phyloP scores from a whole-genome alignment of 1,140 invertebrate genomes.

The Megalopta genalis region DNA sequence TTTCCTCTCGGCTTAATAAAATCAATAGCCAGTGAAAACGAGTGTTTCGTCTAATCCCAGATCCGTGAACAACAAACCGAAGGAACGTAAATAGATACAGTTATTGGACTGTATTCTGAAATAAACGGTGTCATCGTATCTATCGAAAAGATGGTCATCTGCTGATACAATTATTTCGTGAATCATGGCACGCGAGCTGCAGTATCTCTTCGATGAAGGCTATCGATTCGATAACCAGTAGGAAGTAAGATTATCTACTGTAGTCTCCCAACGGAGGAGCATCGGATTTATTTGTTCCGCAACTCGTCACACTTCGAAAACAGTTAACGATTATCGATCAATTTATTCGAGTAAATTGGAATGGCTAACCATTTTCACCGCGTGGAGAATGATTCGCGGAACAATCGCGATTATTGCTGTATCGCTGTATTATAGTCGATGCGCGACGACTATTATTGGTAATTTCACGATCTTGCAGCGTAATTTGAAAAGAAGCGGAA shows the following conservation, averaged over 20 bases:
- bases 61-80: no score
- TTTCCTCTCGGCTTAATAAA: no score
- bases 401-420: background rate
- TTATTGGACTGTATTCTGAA: background rate
- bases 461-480: background rate
- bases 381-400: no score
- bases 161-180: slow-evolving; percentile 21
- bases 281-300: slow-evolving; percentile 15
- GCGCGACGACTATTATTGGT: background rate
- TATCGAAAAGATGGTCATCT: background rate
- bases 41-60: no score
- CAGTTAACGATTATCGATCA: slow-evolving; percentile 1
- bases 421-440: background rate
- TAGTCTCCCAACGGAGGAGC: background rate
- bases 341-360: no score
- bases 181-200: background rate
- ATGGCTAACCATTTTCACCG: no score
- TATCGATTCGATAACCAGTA: slow-evolving; percentile 29
- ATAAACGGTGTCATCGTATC: no score
- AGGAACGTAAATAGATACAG: no score
- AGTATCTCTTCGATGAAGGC: slow-evolving; percentile 28
- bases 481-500: background rate
- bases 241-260: background rate
- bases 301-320: background rate
- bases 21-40: no score